Evolutionary conservation across 2,888 invertebrate genomes (phyloP).

Genomic region (Alcis repandata): DNA sequence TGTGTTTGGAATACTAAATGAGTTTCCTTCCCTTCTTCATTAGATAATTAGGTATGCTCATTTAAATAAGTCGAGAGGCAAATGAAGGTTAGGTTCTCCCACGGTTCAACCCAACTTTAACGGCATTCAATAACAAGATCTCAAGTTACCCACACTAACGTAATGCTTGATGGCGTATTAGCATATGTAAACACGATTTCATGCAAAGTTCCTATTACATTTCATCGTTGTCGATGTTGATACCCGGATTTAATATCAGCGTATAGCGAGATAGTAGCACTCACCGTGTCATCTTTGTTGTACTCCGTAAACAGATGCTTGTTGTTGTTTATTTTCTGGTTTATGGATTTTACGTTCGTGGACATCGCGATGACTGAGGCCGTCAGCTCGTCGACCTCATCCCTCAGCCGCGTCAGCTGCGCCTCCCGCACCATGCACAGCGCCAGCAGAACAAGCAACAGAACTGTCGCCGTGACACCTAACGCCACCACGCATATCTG

Average conservation of each 20-base stretch:
- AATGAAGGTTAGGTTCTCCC: constrained; percentile 21
- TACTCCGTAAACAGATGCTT: constrained; percentile 70
- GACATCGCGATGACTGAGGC: constrained; percentile 74
- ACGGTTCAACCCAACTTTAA: constrained; percentile 12
- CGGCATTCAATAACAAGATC: constrained; percentile 11
- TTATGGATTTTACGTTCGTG: constrained; percentile 71
- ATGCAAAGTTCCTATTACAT: constrained; percentile 18
- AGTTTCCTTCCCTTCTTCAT: constrained; percentile 17
- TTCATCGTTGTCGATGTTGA: constrained; percentile 39
- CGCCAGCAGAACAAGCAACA: constrained; percentile 70
- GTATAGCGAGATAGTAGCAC: constrained; percentile 48
- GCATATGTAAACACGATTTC: constrained; percentile 28
- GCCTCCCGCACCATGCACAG: constrained; percentile 73
- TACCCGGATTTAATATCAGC: constrained; percentile 39
- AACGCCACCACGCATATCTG: constrained; percentile 62
- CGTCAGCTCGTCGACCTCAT: constrained; percentile 74
- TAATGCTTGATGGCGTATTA: constrained; percentile 13
- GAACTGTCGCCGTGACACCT: constrained; percentile 45
- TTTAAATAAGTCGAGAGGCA: constrained; percentile 20
- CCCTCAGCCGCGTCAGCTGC: constrained; percentile 68
- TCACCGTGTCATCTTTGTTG: constrained; percentile 80
- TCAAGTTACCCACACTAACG: constrained; percentile 9
- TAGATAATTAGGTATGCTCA: constrained; percentile 24
- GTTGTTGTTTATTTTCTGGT: constrained; percentile 72
- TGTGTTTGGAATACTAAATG: constrained; percentile 36